Evolutionary conservation across 1,140 invertebrate species (phyloP), one percentile per base, ranked within the genome.

Genomic region (Drosophila lacertosa): DNA sequence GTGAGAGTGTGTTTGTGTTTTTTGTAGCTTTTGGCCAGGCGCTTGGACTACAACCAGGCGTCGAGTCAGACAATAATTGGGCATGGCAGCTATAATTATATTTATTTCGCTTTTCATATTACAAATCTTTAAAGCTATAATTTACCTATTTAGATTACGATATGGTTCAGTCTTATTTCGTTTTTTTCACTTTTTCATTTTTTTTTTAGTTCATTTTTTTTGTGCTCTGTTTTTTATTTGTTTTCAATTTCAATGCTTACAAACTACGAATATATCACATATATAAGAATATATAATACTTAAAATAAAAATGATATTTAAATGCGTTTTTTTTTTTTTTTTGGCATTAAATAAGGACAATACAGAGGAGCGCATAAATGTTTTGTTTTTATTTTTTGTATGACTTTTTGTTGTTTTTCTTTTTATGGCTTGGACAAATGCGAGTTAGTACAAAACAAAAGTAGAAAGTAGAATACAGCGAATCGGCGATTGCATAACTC

Each of bases 301-400:
- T 77, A 74, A 86, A 80, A 67, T 86, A 81, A 86, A 71, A 76
- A 88, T 86, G 69, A 82, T 76, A 68, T 79, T 81, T 44, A 42
- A 64, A 62, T 82, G 67, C 53, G 11, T 53, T 26, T 53, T 51
- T 79, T 71, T 82, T 62, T 47, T 7, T 53, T 26, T 53, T 51
- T 79, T 71, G 64, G 44, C 29, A 74, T 82, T 54, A 60, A 68
- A 68, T 82, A 74, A 59, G 74, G 82, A 86, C 81, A 74, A 88
- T 84, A 84, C 81, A 86, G 67, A 75, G 71, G 63, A 80, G 74
- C 81, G 76, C 81, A 86, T 65, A 50, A 48, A 63, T 40, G 15
- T 54, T 37, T 53, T 50, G 24, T 45, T 35, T 39, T 39, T 29
- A 29, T 40, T 51, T 64, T 48, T n/a, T n/a, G n/a, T n/a, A n/a